Evolutionary conservation across 2,797 vertebrate genomes (phyloP).

Genomic region (Onychomys leucogaster): DNA sequence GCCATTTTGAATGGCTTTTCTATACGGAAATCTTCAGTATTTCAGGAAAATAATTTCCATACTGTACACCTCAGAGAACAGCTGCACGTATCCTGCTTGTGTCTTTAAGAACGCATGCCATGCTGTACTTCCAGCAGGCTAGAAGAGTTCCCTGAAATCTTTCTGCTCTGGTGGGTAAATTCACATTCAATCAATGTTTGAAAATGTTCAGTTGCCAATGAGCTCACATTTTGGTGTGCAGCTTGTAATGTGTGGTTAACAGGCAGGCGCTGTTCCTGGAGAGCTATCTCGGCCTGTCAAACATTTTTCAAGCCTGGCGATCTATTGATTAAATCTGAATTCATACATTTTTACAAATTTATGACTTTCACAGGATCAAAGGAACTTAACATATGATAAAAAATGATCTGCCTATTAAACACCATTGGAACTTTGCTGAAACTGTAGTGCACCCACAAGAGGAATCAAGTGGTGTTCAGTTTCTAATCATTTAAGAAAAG

Average conservation of each 20-base stretch:
- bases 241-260: conserved; percentile 64
- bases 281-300: conserved; percentile 59
- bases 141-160: conserved; percentile 54
- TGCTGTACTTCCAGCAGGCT: background rate
- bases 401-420: conserved; percentile 72
- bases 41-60: background rate
- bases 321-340: conserved; percentile 78
- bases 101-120: conserved; percentile 11
- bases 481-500: conserved; percentile 54
- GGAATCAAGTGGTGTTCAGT: conserved; percentile 41
- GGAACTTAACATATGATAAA: conserved; percentile 67
- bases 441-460: background rate
- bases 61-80: background rate
- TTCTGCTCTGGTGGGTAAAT: conserved; percentile 72
- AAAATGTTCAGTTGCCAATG: conserved; percentile 70
- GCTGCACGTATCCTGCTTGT: background rate
- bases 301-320: conserved; percentile 69
- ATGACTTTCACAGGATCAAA: conserved; percentile 68
- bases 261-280: conserved; percentile 52
- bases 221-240: conserved; percentile 61
- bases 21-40: conserved; percentile 10
- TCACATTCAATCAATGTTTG: conserved; percentile 73
- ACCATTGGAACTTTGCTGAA: conserved; percentile 51
- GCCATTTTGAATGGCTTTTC: conserved; percentile 9
- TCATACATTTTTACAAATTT: conserved; percentile 76